phyloP scores from a whole-genome alignment of 2,888 invertebrate genomes.

The Cataglyphis livida region DNA sequence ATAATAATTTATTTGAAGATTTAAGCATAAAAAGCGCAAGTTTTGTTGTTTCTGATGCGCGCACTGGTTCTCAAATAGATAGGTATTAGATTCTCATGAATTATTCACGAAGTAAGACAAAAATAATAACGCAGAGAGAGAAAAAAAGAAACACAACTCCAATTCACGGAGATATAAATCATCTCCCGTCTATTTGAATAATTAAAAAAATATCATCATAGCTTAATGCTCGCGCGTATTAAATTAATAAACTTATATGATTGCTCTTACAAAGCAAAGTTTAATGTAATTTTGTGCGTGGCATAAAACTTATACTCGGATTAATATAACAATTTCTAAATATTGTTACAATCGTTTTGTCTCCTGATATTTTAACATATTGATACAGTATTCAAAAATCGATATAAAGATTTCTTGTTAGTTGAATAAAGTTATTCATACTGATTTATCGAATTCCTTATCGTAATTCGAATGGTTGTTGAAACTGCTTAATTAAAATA shows the following conservation, averaged over 20 bases:
- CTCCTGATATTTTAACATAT: background rate
- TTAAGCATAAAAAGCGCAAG: background rate
- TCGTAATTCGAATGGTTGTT: constrained; percentile 20
- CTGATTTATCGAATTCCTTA: constrained; percentile 46
- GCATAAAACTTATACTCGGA: constrained; percentile 5
- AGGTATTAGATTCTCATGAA: constrained; percentile 8
- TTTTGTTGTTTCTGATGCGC: constrained; percentile 25
- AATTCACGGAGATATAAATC: constrained; percentile 33
- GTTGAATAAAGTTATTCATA: constrained; percentile 2
- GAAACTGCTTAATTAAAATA: constrained; percentile 53
- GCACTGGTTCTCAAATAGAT: constrained; percentile 9
- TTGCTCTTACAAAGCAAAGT: background rate
- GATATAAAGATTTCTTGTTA: background rate
- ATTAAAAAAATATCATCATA: constrained; percentile 14
- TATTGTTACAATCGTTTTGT: background rate
- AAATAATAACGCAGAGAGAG: constrained; percentile 23
- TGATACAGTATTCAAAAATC: background rate
- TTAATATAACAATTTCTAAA: background rate
- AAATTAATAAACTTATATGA: constrained; percentile 24
- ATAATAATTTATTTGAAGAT: constrained; percentile 27
- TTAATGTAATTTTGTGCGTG: constrained; percentile 7
- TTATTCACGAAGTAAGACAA: constrained; percentile 31
- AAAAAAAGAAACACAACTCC: background rate
- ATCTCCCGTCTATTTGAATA: constrained; percentile 1
- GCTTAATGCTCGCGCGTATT: background rate